Evolutionary conservation across 2,888 invertebrate species (phyloP), one percentile per base, ranked within the genome.

Genomic region (Anarsia innoxiella): DNA sequence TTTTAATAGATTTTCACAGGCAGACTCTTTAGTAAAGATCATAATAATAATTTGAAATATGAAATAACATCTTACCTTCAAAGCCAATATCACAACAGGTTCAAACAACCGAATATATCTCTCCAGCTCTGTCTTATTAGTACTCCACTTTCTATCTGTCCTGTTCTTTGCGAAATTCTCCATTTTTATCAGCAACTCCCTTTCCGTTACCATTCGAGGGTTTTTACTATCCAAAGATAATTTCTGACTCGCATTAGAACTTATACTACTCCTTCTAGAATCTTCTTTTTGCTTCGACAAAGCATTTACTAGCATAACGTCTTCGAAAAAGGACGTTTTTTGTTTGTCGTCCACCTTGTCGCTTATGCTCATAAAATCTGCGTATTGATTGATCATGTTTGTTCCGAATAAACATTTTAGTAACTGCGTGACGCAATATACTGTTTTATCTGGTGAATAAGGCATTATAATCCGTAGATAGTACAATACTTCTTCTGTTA

Each of bases 51-150:
- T n/a, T n/a, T n/a, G n/a, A n/a, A n/a, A n/a, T n/a, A n/a, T n/a
- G n/a, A n/a, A n/a, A n/a, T n/a, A n/a, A n/a, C n/a, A n/a, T n/a
- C 49, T 67, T 66, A 93, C 93, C 88, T 93, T 95, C 56, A 97
- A 84, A 44, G 96, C 92, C 72, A 95, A 94, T 60, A 98, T 96
- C 40, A 98, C 97, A 72, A 97, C 91, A 0, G 96, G 95, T 70
- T 98, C 97, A 78, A 98, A 97, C 56, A 97, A 86, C 52, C 96
- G 88, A 46, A 98, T 97, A 70, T 95, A 94, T 46, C 91, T 88
- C 51, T 93, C 91, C 58, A 84, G 56, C 41, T 86, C 85, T 29
- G 77, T 80, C 47, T 85, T 84, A 56, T 86, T 84, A 0, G 79
- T 78, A 39, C 75, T 75, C 82, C 83, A 84, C 31, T 86, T 85